Evolutionary conservation across 2,888 invertebrate species (phyloP), one percentile per base, ranked within the genome.

Genomic region (Nasonia oneida): DNA sequence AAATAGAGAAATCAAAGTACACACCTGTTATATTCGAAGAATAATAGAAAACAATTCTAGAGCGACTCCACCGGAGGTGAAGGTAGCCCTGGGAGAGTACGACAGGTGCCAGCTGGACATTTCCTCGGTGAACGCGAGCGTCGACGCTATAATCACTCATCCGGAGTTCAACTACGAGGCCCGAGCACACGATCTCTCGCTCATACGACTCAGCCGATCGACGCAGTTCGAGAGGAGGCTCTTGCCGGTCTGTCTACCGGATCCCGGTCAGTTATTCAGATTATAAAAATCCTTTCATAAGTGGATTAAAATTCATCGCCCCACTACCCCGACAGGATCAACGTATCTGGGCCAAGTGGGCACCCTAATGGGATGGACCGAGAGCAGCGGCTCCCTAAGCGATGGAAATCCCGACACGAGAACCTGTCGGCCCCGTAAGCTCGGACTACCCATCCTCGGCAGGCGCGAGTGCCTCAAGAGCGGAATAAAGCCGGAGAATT

Each of bases 221-320:
- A 93, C 94, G 14, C 92, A 92, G 84, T 94, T 95, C 86, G 95
- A 94, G 87, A 93, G 92, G 85, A 92, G 94, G 47, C 94, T 96
- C 74, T 93, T 94, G 1, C 95, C 96, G 0, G 94, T 96, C 81
- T 95, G 95, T 87, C 90, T 96, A 88, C 95, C 95, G 3, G 91
- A 94, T 84, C 93, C 94, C 82, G 94, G 94, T 94, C 90, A 91
- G 87, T 90, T 64, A 15, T 42, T 42, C 4, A 37, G 37, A 4
- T 42, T 10, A 42, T 37, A 37, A 37, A 37, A 37, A 37, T 37
- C 37, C 6, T 42, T 42, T 42, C 42, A 0, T 42, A 39, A 39
- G 29, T 29, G 8, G 10, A 37, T 42, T 42, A 8, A 8, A 47
- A 47, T 57, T 57, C 57, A 57, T 57, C n/a, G 6, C n/a, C 47